phyloP scores from a whole-genome alignment of 2,888 invertebrate genomes.

The Hololepta plana region DNA sequence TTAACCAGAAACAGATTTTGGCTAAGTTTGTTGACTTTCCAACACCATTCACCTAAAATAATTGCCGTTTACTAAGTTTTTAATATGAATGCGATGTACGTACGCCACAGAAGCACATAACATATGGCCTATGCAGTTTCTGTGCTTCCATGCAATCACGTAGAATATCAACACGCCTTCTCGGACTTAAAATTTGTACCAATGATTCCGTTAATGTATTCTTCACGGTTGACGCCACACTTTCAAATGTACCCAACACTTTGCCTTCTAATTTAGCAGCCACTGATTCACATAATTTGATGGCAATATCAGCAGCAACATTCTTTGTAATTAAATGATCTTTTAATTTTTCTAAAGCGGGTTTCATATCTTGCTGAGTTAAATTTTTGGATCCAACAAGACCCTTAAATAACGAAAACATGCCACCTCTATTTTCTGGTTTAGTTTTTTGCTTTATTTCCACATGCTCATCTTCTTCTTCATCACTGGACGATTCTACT shows the following conservation, averaged over 20 bases:
- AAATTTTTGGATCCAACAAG: conserved; percentile 82
- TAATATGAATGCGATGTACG: conserved; percentile 4
- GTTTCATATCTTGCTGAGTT: conserved; percentile 59
- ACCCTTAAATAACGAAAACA: conserved; percentile 72
- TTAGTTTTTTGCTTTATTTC: conserved; percentile 8
- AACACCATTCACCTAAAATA: conserved; percentile 67
- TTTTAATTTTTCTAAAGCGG: conserved; percentile 80
- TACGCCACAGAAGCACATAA: conserved; percentile 93
- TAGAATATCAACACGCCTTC: conserved; percentile 86
- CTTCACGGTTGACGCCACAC: conserved; percentile 76
- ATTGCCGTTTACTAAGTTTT: too few species aligned
- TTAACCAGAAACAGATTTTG: conserved; percentile 98
- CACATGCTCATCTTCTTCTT: conserved; percentile 32
- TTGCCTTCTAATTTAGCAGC: conserved; percentile 80
- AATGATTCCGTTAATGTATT: conserved; percentile 77
- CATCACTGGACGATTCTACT: conserved; percentile 55
- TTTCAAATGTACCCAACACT: conserved; percentile 86
- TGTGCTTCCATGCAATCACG: conserved; percentile 84
- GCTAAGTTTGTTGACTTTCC: conserved; percentile 98
- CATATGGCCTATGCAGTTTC: conserved; percentile 69
- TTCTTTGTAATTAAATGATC: conserved; percentile 95
- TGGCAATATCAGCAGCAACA: conserved; percentile 90
- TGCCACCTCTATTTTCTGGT: conserved; percentile 30
- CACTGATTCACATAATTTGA: conserved; percentile 86
- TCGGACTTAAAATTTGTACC: conserved; percentile 87